phyloP scores from a whole-genome alignment of 1,140 invertebrate species.

The Pseudomyrmex pallidus region DNA sequence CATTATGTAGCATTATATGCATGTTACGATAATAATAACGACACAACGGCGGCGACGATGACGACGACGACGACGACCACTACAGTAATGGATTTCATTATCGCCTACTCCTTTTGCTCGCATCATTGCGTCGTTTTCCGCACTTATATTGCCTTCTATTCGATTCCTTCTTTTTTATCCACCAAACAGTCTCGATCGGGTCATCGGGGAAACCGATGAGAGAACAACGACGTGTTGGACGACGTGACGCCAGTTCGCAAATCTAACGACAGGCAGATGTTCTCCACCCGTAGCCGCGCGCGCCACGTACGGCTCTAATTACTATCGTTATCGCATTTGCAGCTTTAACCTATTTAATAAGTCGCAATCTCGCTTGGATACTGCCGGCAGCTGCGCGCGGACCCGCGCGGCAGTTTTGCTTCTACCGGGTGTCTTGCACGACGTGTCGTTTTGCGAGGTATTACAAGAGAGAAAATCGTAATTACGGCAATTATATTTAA shows the following conservation, averaged over 20 bases:
- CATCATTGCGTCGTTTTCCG: conserved; percentile 18
- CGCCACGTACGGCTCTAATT: conserved; percentile 77
- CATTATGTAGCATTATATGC: conserved; percentile 74
- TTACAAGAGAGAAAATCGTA: conserved; percentile 3
- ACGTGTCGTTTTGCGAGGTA: neutral
- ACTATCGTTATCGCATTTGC: conserved; percentile 82
- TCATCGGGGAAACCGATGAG: conserved; percentile 29
- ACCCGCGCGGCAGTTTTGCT: conserved; percentile 15
- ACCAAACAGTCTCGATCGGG: conserved; percentile 27
- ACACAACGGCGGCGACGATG: conserved; percentile 69
- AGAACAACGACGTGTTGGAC: conserved; percentile 33
- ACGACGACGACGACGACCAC: conserved; percentile 54
- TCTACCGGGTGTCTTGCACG: conserved; percentile 45
- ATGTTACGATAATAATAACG: conserved; percentile 79
- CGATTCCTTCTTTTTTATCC: conserved; percentile 26
- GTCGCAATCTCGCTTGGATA: conserved; percentile 75
- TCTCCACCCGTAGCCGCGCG: conserved; percentile 23
- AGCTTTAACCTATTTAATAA: conserved; percentile 84
- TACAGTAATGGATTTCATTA: conserved; percentile 80
- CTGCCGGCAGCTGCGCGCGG: conserved; percentile 48
- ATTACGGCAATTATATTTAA: conserved; percentile 5
- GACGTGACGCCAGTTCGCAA: conserved; percentile 52
- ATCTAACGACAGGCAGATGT: conserved; percentile 74
- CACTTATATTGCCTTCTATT: neutral
- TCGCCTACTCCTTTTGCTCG: conserved; percentile 54